Conservation (phyloP, 2,888 invertebrate species). For the Eucera pruinosa region DNA sequence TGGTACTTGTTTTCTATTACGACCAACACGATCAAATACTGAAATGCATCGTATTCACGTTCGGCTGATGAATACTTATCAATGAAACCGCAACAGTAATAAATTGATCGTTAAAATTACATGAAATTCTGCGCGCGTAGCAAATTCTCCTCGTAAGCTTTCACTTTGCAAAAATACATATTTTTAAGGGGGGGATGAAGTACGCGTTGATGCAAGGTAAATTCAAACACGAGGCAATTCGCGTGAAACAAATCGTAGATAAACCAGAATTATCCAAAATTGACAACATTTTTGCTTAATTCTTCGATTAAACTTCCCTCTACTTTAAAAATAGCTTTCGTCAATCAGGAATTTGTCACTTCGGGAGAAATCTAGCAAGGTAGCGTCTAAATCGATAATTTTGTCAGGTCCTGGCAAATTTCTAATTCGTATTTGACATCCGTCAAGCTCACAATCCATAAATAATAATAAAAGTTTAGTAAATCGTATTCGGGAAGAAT, state of each 20-base stretch:
- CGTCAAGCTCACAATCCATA: neutral
- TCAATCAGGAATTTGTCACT: neutral
- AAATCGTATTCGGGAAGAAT: slow-evolving; percentile 8
- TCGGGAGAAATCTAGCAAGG: neutral
- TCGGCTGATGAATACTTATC: neutral
- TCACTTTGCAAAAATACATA: neutral
- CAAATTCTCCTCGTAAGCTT: neutral
- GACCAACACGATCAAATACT: slow-evolving; percentile 28
- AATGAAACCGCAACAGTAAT: no score
- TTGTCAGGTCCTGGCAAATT: no score
- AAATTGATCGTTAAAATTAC: no score
- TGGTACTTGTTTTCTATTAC: slow-evolving; percentile 52
- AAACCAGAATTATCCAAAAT: neutral
- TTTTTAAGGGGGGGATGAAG: slow-evolving; percentile 24
- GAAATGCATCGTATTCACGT: slow-evolving; percentile 28
- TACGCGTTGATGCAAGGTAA: neutral
- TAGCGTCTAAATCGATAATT: neutral
- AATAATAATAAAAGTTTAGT: neutral
- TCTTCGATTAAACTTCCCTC: neutral
- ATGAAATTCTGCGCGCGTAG: no score
- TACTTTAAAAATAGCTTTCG: neutral
- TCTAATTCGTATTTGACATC: neutral
- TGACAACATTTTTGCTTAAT: neutral
- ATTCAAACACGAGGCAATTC: neutral
- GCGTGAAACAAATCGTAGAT: neutral